Percentiles rank a stretch among this genome's conserved stretches.
Conservation (phyloP, 1,140 invertebrate genomes). For the Chrysoperla carnea region DNA sequence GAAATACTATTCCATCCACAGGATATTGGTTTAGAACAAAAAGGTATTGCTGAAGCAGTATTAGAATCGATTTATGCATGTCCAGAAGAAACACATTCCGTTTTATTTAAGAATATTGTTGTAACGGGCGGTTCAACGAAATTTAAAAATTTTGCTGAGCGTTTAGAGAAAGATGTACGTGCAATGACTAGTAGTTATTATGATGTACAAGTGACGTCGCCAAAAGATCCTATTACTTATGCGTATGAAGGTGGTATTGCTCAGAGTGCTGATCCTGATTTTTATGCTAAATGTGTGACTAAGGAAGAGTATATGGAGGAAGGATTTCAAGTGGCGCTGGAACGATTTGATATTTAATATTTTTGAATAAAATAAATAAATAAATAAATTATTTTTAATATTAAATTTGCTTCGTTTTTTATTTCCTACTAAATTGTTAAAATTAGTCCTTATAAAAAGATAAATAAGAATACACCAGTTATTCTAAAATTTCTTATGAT, state of each 20-base stretch:
- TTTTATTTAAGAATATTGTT: slow-evolving; percentile 75
- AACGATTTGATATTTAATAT: too few species aligned
- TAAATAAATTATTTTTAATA: too few species aligned
- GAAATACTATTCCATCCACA: slow-evolving; percentile 91
- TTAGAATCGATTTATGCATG: slow-evolving; percentile 53
- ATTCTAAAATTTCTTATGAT: too few species aligned
- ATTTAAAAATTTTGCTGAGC: slow-evolving; percentile 69
- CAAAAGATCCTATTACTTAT: slow-evolving; percentile 63
- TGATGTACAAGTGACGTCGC: slow-evolving; percentile 50
- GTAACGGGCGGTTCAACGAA: slow-evolving; percentile 78
- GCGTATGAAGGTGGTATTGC: slow-evolving; percentile 74
- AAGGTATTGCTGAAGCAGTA: slow-evolving; percentile 87
- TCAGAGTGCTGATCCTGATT: slow-evolving; percentile 53
- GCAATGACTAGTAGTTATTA: slow-evolving; percentile 57
- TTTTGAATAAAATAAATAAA: too few species aligned
- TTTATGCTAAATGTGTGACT: slow-evolving; percentile 53
- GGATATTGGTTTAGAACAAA: slow-evolving; percentile 85
- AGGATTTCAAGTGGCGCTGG: slow-evolving; percentile 25
- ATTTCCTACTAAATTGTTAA: too few species aligned
- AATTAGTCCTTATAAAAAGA: too few species aligned
- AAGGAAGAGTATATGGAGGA: slow-evolving; percentile 80
- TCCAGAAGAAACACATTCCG: slow-evolving; percentile 60
- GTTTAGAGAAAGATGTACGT: slow-evolving; percentile 65
- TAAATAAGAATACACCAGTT: too few species aligned
- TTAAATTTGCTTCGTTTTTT: too few species aligned